These are phyloP conservation scores for Rhorus exstirpatorius DNA, from an alignment of 2,888 invertebrate genomes.

Conservation along the genomic window DNA sequence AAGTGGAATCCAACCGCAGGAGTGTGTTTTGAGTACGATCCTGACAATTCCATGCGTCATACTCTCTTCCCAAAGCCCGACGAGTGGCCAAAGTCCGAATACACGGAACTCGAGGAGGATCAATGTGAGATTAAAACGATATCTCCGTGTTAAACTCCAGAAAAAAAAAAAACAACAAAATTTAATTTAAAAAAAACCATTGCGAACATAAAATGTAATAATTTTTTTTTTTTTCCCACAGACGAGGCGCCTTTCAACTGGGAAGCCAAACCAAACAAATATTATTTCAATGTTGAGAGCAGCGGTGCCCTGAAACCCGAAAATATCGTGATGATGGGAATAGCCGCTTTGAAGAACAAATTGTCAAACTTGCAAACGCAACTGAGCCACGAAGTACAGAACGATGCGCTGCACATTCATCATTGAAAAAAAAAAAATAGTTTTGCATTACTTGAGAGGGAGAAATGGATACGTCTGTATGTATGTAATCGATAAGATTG, in stretches of 20 bases:
- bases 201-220: too few relatives aligned
- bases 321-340: conserved; percentile 98
- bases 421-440: conserved; percentile 83
- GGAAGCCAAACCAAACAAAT: conserved; percentile 98
- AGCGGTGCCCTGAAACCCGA: conserved; percentile 98
- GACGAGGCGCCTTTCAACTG: conserved; percentile 97
- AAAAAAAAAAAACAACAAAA: too few relatives aligned
- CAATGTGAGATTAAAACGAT: conserved; percentile 88
- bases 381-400: conserved; percentile 94
- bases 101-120: conserved; percentile 96
- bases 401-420: conserved; percentile 92
- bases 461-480: background rate
- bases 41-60: conserved; percentile 98
- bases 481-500: background rate
- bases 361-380: conserved; percentile 97
- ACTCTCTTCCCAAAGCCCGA: conserved; percentile 98
- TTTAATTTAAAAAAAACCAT: too few relatives aligned
- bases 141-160: background rate
- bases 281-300: conserved; percentile 98
- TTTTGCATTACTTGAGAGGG: background rate
- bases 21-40: conserved; percentile 99
- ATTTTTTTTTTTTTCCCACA: conserved; percentile 79
- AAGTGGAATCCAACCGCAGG: conserved; percentile 99
- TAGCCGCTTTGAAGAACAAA: conserved; percentile 97
- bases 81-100: conserved; percentile 99